Conservation (phyloP, 2,888 invertebrate species). For the Odontocerum albicorne region DNA sequence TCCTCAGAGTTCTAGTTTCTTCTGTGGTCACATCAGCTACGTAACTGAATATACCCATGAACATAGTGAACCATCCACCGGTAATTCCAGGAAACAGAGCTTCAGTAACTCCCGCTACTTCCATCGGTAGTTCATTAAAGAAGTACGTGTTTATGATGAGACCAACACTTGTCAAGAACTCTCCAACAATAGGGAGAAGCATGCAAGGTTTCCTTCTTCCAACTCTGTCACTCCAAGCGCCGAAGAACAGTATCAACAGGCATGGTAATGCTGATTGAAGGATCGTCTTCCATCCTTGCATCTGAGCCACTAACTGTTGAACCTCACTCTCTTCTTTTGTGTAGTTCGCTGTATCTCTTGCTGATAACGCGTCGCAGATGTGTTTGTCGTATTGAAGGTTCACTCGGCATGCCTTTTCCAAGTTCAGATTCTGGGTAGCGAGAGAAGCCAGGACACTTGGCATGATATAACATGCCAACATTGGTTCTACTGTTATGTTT, state of each 20-base stretch:
- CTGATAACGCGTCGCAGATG: slow-evolving; percentile 76
- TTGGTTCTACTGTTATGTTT: slow-evolving; percentile 75
- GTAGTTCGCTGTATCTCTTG: slow-evolving; percentile 67
- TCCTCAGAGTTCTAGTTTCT: slow-evolving; percentile 79
- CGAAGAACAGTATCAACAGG: slow-evolving; percentile 77
- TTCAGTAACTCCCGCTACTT: slow-evolving; percentile 77
- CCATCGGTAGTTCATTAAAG: slow-evolving; percentile 78
- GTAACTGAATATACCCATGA: slow-evolving; percentile 89
- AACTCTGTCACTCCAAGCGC: slow-evolving; percentile 72
- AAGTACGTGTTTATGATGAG: slow-evolving; percentile 78
- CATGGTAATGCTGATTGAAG: slow-evolving; percentile 83
- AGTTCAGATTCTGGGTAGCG: slow-evolving; percentile 81
- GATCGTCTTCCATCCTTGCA: slow-evolving; percentile 85
- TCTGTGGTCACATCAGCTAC: slow-evolving; percentile 84
- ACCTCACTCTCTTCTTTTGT: slow-evolving; percentile 65
- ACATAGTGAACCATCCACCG: slow-evolving; percentile 88
- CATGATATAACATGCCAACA: slow-evolving; percentile 72
- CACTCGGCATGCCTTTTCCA: slow-evolving; percentile 85
- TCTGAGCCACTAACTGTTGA: slow-evolving; percentile 74
- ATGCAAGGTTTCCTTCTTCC: slow-evolving; percentile 79
- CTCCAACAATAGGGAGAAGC: slow-evolving; percentile 79
- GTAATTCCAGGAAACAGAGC: slow-evolving; percentile 80
- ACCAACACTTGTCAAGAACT: slow-evolving; percentile 76
- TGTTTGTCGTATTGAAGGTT: slow-evolving; percentile 72
- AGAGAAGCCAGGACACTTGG: slow-evolving; percentile 67